Conservation (phyloP, 2,888 invertebrate species). For the Polymixis flavicincta region DNA sequence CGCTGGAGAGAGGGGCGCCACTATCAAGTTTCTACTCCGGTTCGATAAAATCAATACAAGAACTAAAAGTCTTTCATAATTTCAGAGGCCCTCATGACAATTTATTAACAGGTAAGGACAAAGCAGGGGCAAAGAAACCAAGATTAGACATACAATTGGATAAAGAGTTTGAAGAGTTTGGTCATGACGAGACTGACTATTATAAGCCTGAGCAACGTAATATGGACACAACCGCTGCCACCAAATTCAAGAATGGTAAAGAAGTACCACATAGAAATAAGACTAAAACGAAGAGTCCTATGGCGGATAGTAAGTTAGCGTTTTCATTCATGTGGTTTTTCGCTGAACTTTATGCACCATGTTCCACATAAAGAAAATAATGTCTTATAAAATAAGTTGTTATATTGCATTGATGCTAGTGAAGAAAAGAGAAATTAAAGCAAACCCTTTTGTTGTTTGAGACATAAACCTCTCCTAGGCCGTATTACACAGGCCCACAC, state of each 20-base stretch:
- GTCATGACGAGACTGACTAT: conserved; percentile 92
- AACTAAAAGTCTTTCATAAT: conserved; percentile 28
- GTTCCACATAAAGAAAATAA: background rate
- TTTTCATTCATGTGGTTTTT: background rate
- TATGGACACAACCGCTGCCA: conserved; percentile 8
- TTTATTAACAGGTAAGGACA: conserved; percentile 72
- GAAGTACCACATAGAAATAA: conserved; percentile 43
- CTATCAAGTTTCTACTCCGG: too few relatives aligned
- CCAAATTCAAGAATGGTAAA: conserved; percentile 25
- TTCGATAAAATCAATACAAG: too few relatives aligned
- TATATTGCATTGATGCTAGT: background rate
- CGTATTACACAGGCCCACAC: too few relatives aligned
- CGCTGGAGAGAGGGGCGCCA: too few relatives aligned
- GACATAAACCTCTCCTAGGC: too few relatives aligned
- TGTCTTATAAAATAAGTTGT: background rate
- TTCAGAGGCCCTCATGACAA: conserved; percentile 77
- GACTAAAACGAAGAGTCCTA: conserved; percentile 50
- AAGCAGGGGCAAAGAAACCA: conserved; percentile 75
- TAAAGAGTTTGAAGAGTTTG: conserved; percentile 80
- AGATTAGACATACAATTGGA: conserved; percentile 70
- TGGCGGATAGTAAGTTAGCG: conserved; percentile 69
- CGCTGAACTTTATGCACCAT: background rate
- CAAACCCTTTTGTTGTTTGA: too few relatives aligned
- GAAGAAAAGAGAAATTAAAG: too few relatives aligned
- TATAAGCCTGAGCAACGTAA: conserved; percentile 90